phyloP scores from a whole-genome alignment of 1,140 invertebrate species.

The Drosophila lini region DNA sequence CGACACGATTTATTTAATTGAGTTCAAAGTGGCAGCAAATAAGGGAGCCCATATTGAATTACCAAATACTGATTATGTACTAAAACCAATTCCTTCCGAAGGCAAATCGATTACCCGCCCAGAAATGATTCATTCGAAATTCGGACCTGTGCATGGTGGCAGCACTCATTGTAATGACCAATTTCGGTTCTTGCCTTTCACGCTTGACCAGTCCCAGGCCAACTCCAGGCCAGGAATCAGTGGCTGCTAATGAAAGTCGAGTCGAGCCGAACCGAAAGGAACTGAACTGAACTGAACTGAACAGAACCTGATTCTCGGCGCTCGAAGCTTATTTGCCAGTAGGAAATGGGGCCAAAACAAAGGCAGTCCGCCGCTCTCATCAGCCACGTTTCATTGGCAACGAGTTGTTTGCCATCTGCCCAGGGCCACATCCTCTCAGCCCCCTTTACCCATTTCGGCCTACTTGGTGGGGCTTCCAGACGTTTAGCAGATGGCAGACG shows the following conservation, averaged over 20 bases:
- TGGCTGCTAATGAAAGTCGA: constrained; percentile 63
- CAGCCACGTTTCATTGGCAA: constrained; percentile 72
- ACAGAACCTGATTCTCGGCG: constrained; percentile 23
- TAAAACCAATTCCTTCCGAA: constrained; percentile 26
- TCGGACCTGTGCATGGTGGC: constrained; percentile 11
- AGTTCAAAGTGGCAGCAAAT: constrained; percentile 26
- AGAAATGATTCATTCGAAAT: constrained; percentile 45
- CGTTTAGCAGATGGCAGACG: constrained; percentile 65
- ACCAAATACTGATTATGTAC: constrained; percentile 26
- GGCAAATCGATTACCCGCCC: constrained; percentile 30
- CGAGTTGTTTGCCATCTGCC: constrained; percentile 56
- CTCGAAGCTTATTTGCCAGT: constrained; percentile 54
- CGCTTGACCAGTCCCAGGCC: constrained; percentile 30
- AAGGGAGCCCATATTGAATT: constrained; percentile 12
- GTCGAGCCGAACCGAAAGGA: constrained; percentile 15
- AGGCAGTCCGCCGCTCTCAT: constrained; percentile 41
- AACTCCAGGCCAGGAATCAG: constrained; percentile 11
- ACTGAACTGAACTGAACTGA: constrained; percentile 10
- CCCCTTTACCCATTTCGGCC: not conserved
- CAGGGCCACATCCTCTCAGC: constrained; percentile 5
- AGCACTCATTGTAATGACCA: constrained; percentile 37
- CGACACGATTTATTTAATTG: constrained; percentile 36
- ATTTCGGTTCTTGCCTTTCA: constrained; percentile 36
- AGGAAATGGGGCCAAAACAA: constrained; percentile 50
- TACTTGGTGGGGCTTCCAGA: constrained; percentile 34